These are phyloP conservation scores for Brachionus manjavacas DNA, from an alignment of 1,140 invertebrate genomes.

Conservation along the genomic window DNA sequence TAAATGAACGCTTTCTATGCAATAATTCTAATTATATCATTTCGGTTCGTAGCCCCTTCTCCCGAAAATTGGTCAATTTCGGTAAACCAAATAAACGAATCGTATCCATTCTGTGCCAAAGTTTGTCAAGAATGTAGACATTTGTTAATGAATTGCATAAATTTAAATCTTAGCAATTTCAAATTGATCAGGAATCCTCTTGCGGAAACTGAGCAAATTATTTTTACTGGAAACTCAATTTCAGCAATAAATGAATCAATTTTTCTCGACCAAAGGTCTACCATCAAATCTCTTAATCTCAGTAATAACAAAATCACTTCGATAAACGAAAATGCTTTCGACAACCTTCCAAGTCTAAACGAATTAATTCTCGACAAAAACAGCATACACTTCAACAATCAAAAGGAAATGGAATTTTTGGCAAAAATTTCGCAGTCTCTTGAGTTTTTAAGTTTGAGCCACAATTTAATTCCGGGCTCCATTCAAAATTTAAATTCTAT, in stretches of 20 bases:
- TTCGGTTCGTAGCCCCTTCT: background rate
- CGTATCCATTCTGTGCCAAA: background rate
- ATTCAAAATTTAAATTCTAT: background rate
- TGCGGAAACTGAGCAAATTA: background rate
- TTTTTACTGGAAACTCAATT: background rate
- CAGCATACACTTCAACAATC: background rate
- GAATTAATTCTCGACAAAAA: conserved; percentile 13
- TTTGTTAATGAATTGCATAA: background rate
- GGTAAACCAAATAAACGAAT: background rate
- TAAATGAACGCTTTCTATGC: background rate
- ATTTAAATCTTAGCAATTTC: background rate
- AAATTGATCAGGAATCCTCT: background rate
- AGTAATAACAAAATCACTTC: background rate
- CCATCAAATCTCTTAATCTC: background rate
- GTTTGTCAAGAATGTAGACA: background rate
- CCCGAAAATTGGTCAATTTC: background rate
- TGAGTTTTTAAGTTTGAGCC: background rate
- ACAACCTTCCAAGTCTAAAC: background rate
- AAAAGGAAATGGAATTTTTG: background rate
- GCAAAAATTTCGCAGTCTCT: background rate
- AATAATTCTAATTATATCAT: background rate
- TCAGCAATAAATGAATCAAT: background rate
- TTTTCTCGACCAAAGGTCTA: background rate
- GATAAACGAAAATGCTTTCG: background rate
- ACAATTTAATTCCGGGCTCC: background rate